phyloP scores from a whole-genome alignment of 2,797 vertebrate species.

The Heterohyrax brucei region DNA sequence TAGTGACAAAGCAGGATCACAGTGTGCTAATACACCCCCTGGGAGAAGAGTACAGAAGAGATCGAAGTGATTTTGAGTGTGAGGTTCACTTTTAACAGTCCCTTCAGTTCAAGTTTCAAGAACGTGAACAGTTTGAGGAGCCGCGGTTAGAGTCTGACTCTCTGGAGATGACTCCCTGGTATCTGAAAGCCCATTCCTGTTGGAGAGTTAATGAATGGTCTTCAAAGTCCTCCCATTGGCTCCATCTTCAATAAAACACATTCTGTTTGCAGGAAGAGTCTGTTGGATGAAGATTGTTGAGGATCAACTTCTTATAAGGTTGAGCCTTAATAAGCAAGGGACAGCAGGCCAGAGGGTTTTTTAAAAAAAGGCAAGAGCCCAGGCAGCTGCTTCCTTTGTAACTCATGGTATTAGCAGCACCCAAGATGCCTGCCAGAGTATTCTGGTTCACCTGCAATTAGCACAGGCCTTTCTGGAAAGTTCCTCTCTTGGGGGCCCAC shows the following conservation, averaged over 20 bases:
- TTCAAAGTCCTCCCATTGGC: neutral
- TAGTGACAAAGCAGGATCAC: neutral
- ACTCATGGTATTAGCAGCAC: conserved; percentile 58
- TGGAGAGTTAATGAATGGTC: conserved; percentile 18
- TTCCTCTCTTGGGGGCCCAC: conserved; percentile 1
- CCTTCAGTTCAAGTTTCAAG: conserved; percentile 50
- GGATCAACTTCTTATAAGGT: neutral
- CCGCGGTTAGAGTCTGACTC: neutral
- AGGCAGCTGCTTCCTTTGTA: conserved; percentile 64
- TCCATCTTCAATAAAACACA: neutral
- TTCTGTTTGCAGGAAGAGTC: neutral
- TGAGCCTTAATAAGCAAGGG: conserved; percentile 21
- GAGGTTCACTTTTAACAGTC: neutral
- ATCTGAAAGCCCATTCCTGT: neutral
- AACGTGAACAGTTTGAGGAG: neutral
- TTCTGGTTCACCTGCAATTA: conserved; percentile 52
- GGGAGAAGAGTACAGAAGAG: neutral
- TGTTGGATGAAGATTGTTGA: neutral
- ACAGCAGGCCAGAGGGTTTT: neutral
- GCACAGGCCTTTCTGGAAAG: conserved; percentile 65
- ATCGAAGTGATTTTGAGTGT: conserved; percentile 52
- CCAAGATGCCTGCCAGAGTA: conserved; percentile 53
- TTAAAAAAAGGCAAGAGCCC: conserved; percentile 39
- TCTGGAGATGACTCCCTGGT: conserved; percentile 1
- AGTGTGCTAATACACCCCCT: neutral